Evolutionary conservation across 1,140 invertebrate genomes (phyloP).

Genomic region (Neoseiulus cucumeris): DNA sequence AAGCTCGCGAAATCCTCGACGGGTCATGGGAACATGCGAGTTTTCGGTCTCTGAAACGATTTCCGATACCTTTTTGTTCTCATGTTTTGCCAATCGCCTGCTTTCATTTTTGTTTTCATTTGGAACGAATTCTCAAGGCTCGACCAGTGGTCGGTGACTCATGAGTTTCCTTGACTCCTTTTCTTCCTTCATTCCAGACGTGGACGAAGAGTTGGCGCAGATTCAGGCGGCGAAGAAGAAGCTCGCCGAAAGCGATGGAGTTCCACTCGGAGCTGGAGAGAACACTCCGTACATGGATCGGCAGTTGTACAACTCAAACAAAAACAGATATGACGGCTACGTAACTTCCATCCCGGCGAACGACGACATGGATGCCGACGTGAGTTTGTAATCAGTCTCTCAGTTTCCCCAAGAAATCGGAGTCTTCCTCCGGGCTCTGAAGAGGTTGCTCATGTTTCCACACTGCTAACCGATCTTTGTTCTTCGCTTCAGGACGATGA

Average conservation of each 20-base stretch:
- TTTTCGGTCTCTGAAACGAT: no score
- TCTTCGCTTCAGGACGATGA: slow-evolving; percentile 12
- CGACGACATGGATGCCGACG: slow-evolving; percentile 51
- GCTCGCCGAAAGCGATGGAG: slow-evolving; percentile 36
- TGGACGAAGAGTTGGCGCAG: slow-evolving; percentile 1
- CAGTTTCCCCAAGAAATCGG: background rate
- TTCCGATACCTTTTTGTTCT: no score
- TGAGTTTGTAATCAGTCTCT: slow-evolving; percentile 27
- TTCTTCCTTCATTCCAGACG: no score
- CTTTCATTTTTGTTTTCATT: no score
- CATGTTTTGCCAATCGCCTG: no score
- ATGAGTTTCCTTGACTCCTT: no score
- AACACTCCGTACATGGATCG: slow-evolving; percentile 51
- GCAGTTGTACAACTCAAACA: slow-evolving; percentile 70
- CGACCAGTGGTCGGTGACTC: no score
- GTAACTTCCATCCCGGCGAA: slow-evolving; percentile 86
- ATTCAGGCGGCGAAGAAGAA: slow-evolving; percentile 9
- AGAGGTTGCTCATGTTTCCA: background rate
- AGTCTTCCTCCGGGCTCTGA: background rate
- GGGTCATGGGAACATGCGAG: no score
- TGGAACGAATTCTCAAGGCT: no score
- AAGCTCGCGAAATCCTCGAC: no score
- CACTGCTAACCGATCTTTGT: background rate
- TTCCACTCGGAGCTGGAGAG: slow-evolving; percentile 66
- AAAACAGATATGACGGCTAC: slow-evolving; percentile 74